Evolutionary conservation across 2,888 invertebrate species (phyloP).

Genomic region (Aradus depressus): DNA sequence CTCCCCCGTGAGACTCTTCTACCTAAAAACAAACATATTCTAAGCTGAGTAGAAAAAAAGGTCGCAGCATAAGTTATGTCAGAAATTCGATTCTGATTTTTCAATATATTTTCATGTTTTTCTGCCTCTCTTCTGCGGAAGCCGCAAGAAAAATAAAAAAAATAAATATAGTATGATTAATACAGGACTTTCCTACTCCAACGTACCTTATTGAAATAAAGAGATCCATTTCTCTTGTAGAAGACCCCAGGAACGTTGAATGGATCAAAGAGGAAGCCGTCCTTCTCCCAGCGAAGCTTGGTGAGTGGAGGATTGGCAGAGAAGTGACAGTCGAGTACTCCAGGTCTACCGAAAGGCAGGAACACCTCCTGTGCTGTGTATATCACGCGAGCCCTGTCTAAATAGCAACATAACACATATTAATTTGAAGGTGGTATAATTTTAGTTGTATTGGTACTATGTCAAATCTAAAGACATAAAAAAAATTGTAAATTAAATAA

Average conservation of each 20-base stretch:
- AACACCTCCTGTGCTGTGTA: conserved; percentile 75
- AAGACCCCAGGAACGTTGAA: conserved; percentile 79
- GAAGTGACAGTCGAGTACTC: conserved; percentile 80
- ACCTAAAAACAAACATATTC: conserved; percentile 40
- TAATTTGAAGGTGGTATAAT: background rate
- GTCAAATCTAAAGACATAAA: too few species aligned
- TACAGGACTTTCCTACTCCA: too few species aligned
- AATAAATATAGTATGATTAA: background rate
- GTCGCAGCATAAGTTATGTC: background rate
- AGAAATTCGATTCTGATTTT: background rate
- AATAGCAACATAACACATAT: conserved; percentile 26
- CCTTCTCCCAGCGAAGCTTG: conserved; percentile 85
- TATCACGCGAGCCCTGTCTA: conserved; percentile 85
- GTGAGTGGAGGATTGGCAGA: conserved; percentile 84
- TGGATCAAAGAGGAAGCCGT: conserved; percentile 80
- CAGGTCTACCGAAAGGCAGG: conserved; percentile 70
- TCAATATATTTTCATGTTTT: too few species aligned
- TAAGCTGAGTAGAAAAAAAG: background rate
- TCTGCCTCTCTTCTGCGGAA: too few species aligned
- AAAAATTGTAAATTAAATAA: too few species aligned
- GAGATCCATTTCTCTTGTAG: conserved; percentile 71
- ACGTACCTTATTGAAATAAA: conserved; percentile 57
- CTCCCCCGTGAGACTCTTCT: conserved; percentile 72
- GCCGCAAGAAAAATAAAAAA: too few species aligned
- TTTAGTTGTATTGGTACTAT: too few species aligned